Base-by-base conservation (phyloP, 2,113 vertebrate genomes). In the Neodon shergylaensis region DNA sequence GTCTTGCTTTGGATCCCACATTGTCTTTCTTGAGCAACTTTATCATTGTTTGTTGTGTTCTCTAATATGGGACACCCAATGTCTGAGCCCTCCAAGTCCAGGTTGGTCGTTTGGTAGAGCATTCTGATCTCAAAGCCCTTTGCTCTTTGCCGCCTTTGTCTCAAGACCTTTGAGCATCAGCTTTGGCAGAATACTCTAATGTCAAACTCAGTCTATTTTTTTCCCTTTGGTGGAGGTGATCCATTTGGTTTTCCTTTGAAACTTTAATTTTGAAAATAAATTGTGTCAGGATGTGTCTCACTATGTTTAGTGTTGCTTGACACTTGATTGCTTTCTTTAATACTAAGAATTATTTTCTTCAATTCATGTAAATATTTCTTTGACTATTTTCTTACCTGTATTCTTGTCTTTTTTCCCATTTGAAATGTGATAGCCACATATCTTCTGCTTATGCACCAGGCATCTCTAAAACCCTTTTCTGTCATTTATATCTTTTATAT, bases 21-120 rank as follows among this genome's bases (percentile, higher is more conserved):
- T 78, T 2, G 21, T 78, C 5, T 95, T 82, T 89, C 78, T 73
- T 52, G 39, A 87, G 66, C 47, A 78, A 31, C 21, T 3, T 13
- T 63, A 63, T 65, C 61, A 47, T 72, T 68, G 31, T 90, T 91
- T 26, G 22, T 79, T 47, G 26, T 26, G 21, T 89, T 52, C 65
- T 92, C 47, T 81, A 92, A 79, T 94, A 81, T 92, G n/a, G 61
- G 13, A 82, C 79, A 19, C 54, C 49, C 73, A 58, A 36, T 66
- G 66, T 76, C 28, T 42, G 31, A 90, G 52, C n/a, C 42, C 6
- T n/a, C n/a, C 36, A 47, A 77, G 33, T 79, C 3, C 36, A 77
- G 49, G 79, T 42, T 73, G 3, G 36, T 54, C 36, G 3, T 95
- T 54, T 72, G 70, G 44, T 76, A 49, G n/a, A 82, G 1, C 88